Percentiles rank a stretch among this genome's conserved stretches.
These are phyloP conservation scores for Galago senegalensis DNA, from an alignment of 2,797 vertebrate species.

Conservation along the genomic window DNA sequence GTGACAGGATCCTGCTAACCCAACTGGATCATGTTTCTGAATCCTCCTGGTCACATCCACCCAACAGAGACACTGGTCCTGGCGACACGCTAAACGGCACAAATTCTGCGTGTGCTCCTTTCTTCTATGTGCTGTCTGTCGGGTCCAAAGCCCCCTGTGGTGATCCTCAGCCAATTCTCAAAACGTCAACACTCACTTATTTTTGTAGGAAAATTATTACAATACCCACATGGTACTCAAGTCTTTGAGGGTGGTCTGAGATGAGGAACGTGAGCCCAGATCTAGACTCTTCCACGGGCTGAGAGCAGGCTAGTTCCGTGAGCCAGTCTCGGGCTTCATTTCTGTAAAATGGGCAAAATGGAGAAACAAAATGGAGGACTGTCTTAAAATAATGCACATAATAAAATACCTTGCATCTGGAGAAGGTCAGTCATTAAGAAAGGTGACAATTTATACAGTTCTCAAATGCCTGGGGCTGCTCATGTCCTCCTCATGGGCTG, in stretches of 20 bases:
- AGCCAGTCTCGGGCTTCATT: background rate
- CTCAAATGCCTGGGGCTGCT: background rate
- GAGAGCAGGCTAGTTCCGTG: background rate
- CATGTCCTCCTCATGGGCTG: too few relatives aligned
- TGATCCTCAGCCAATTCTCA: background rate
- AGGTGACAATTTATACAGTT: background rate
- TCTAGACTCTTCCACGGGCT: background rate
- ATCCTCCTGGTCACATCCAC: background rate
- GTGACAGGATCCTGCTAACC: background rate
- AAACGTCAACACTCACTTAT: background rate
- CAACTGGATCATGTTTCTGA: background rate
- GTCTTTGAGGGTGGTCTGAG: background rate
- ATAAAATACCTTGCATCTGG: background rate
- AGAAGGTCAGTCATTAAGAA: background rate
- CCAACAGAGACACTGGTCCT: too few relatives aligned
- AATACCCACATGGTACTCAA: rapidly evolving
- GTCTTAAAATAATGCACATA: background rate
- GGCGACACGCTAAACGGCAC: background rate
- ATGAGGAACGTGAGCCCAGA: background rate
- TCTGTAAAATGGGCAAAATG: background rate
- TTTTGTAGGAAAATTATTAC: background rate
- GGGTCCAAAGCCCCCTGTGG: rapidly evolving
- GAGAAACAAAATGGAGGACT: background rate
- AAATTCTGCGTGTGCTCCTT: rapidly evolving
- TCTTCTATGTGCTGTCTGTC: background rate